These are phyloP conservation scores for Dreissena polymorpha DNA, from an alignment of 1,140 invertebrate species.

Conservation along the genomic window DNA sequence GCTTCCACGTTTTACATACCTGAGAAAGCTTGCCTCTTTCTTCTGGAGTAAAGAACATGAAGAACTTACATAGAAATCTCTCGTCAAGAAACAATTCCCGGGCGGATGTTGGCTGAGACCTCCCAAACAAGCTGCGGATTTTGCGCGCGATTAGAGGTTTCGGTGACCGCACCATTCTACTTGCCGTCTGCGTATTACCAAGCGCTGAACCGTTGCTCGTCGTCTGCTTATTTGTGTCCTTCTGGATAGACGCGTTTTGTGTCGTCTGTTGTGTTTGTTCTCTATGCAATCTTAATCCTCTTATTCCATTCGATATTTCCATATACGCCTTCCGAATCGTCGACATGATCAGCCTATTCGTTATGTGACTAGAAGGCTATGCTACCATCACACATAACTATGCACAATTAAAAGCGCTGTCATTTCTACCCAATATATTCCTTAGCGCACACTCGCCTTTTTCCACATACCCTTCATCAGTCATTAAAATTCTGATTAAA, in stretches of 20 bases:
- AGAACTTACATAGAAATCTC: slow-evolving; percentile 90
- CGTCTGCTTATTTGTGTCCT: slow-evolving; percentile 53
- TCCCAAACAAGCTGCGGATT: slow-evolving; percentile 70
- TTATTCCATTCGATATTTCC: slow-evolving; percentile 79
- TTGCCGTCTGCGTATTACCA: slow-evolving; percentile 47
- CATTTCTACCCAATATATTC: too few relatives aligned
- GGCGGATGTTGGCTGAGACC: slow-evolving; percentile 76
- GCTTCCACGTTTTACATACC: slow-evolving; percentile 91
- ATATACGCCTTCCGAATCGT: slow-evolving; percentile 79
- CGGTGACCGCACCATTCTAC: slow-evolving; percentile 64
- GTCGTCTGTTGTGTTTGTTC: slow-evolving; percentile 64
- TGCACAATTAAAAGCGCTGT: not conserved
- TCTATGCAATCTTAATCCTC: slow-evolving; percentile 74
- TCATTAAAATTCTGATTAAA: too few relatives aligned
- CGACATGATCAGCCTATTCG: slow-evolving; percentile 69
- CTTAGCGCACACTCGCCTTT: too few relatives aligned
- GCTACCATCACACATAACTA: not conserved
- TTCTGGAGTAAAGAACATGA: slow-evolving; percentile 89
- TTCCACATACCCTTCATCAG: too few relatives aligned
- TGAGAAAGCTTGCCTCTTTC: slow-evolving; percentile 88
- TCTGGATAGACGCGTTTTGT: slow-evolving; percentile 48
- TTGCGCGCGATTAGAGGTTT: slow-evolving; percentile 71
- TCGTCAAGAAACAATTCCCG: slow-evolving; percentile 91
- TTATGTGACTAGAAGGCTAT: slow-evolving; percentile 10
- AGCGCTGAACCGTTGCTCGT: slow-evolving; percentile 60